A percentile compares a stretch with the other conserved stretches of the same genome.
Evolutionary conservation across 2,113 vertebrate genomes (phyloP).

Genomic region (Lophochroa leadbeateri): DNA sequence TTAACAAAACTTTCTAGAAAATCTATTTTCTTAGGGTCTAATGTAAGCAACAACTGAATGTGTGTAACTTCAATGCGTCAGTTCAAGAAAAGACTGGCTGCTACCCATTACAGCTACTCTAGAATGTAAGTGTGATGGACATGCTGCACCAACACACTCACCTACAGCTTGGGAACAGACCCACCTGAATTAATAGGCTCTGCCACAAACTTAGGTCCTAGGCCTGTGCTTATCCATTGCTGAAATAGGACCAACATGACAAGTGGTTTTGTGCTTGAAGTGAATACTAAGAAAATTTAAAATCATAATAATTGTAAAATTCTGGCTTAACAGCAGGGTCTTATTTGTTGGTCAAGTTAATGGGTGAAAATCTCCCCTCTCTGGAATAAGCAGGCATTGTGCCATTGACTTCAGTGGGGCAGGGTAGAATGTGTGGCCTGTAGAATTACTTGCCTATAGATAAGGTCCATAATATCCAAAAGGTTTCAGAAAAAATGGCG

Average conservation of each 20-base stretch:
- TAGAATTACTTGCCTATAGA: neutral
- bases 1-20: neutral
- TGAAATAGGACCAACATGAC: neutral
- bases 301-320: neutral
- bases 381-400: neutral
- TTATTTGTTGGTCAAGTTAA: neutral
- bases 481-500: neutral
- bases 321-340: neutral
- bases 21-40: neutral
- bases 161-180: neutral
- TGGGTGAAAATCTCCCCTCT: neutral
- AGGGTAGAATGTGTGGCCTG: neutral
- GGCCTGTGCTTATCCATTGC: neutral
- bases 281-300: neutral
- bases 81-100: neutral
- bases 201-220: neutral
- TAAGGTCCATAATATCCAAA: neutral
- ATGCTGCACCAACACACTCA: neutral
- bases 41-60: neutral
- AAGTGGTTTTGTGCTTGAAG: neutral
- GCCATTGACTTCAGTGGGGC: neutral
- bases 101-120: neutral
- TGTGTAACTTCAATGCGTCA: fast-evolving
- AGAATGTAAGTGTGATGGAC: neutral
- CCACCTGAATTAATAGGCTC: neutral